Conservation (phyloP, 2,797 vertebrate species). For the Phalloptychus januarius region DNA sequence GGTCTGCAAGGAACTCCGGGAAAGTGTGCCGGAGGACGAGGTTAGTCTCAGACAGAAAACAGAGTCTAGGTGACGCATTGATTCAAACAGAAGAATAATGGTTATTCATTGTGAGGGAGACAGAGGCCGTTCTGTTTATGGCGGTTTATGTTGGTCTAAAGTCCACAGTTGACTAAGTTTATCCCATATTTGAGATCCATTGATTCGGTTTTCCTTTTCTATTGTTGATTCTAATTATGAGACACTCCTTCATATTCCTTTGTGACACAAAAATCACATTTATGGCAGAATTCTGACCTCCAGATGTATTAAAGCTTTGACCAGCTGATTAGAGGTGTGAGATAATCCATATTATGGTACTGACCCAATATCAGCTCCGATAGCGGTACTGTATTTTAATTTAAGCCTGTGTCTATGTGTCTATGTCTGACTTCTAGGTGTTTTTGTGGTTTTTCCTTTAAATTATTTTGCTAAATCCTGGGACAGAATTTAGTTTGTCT, state of each 20-base stretch:
- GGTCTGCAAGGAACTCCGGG: slow-evolving; percentile 9
- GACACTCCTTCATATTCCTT: neutral
- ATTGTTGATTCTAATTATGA: neutral
- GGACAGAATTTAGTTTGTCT: too few relatives aligned
- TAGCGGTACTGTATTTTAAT: too few relatives aligned
- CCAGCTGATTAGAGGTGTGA: neutral
- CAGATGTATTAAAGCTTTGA: neutral
- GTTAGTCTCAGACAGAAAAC: slow-evolving; percentile 46
- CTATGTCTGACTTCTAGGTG: too few relatives aligned
- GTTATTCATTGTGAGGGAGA: neutral
- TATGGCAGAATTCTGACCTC: neutral
- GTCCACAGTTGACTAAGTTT: neutral
- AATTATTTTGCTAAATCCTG: too few relatives aligned
- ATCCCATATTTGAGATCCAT: neutral
- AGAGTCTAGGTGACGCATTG: neutral
- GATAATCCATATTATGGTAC: too few relatives aligned
- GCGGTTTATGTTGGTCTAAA: neutral
- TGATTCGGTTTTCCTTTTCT: neutral
- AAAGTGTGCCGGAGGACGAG: slow-evolving; percentile 28
- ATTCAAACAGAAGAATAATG: neutral
- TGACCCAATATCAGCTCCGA: too few relatives aligned
- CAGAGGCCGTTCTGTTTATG: neutral
- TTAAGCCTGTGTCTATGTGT: too few relatives aligned
- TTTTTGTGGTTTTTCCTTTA: too few relatives aligned
- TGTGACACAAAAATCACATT: neutral